Evolutionary conservation across 2,113 vertebrate species (phyloP), one percentile per base, ranked within the genome.

Genomic region (Pogona vitticeps): DNA sequence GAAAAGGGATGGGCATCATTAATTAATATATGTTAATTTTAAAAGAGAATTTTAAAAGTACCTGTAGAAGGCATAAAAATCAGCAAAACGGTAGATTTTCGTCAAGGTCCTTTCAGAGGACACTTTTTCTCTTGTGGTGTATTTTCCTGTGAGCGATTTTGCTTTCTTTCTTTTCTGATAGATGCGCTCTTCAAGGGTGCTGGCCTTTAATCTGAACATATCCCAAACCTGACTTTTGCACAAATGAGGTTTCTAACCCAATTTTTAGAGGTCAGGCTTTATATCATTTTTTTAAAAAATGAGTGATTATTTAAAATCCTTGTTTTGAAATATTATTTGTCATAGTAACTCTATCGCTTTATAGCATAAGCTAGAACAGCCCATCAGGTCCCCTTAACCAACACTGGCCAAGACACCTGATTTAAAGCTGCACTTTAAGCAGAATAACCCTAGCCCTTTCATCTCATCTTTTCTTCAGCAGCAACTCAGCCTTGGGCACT

Each of bases 231-330:
- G n/a, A 6, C 46, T 71, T 71, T 61, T 40, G 65, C 52, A 20
- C 52, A 86, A 61, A 86, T 80, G 77, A 42, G 52, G 67, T 58
- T 80, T 42, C 36, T 72, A 67, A 7, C 52, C 65, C 36, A 40
- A 13, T 31, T 61, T 75, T 18, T 40, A 61, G 33, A 83, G 46
- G 56, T 61, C 70, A 83, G 9, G 52, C 15, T 75, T 73, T 73
- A 38, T 75, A 40, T 75, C 56, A 21, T 71, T 72, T 83, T 67
- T 10, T 82, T 33, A 13, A 0, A 46, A 46, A 59, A 72, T 40
- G 68, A 31, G 56, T 61, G 70, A 42, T 42, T 84, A 84, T 75
- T 75, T 84, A 75, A 84, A 84, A 84, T 75, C 71, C 38, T 63
- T 12, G 20, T 10, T 84, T 61, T 84, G 82, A 84, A 84, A 84